Evolutionary conservation across 2,888 invertebrate genomes (phyloP).

Genomic region (Aphodius granarius): DNA sequence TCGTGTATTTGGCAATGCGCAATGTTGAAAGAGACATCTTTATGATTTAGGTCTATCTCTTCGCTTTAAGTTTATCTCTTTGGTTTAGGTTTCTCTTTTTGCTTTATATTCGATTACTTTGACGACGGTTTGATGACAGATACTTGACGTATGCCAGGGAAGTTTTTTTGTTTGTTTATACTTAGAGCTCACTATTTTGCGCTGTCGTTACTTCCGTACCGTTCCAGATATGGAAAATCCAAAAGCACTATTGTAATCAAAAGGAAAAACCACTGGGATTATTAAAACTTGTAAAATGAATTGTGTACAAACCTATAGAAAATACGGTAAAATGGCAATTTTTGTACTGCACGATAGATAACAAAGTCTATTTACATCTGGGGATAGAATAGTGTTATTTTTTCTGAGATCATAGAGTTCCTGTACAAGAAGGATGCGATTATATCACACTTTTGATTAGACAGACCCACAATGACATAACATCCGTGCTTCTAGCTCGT

Average conservation of each 20-base stretch:
- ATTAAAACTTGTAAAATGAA: not conserved
- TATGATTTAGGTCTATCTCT: not conserved
- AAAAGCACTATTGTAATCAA: not conserved
- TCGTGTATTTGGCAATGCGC: not conserved
- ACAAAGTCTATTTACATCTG: not conserved
- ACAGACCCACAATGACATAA: not conserved
- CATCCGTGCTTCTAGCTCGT: not conserved
- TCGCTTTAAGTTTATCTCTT: no score
- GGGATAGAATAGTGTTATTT: not conserved
- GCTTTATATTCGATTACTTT: no score
- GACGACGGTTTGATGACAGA: not conserved
- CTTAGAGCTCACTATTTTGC: no score
- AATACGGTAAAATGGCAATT: no score
- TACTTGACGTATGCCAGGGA: not conserved
- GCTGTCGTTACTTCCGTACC: not conserved
- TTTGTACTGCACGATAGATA: not conserved
- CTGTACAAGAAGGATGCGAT: not conserved
- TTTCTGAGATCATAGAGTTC: not conserved
- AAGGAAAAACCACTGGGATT: no score
- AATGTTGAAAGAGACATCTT: not conserved
- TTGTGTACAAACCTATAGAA: no score
- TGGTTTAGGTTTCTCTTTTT: not conserved
- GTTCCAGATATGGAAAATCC: not conserved
- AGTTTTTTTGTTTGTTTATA: not conserved
- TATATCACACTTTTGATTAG: not conserved